Percentiles rank a stretch among this genome's conserved stretches.
phyloP scores from a whole-genome alignment of 2,797 vertebrate genomes.

The Acestrorhynchus altus region DNA sequence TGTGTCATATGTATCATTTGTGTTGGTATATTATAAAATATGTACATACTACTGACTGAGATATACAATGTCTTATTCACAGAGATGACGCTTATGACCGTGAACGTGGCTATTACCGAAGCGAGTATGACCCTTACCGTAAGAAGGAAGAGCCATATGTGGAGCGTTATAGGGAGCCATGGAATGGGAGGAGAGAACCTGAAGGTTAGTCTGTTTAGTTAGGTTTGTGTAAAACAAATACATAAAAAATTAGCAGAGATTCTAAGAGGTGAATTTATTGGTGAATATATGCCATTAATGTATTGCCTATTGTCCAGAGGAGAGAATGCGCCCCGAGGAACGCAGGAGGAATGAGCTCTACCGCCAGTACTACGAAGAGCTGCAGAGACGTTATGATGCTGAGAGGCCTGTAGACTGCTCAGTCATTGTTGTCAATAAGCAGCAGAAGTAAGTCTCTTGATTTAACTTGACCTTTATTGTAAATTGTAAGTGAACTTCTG shows the following conservation, averaged over 20 bases:
- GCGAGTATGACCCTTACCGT: constrained; percentile 84
- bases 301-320: constrained; percentile 15
- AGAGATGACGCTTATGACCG: constrained; percentile 87
- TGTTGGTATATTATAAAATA: no score
- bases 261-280: no score
- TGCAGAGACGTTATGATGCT: constrained; percentile 91
- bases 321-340: constrained; percentile 71
- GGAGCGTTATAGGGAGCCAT: constrained; percentile 87
- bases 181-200: constrained; percentile 84
- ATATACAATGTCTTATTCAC: neutral
- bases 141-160: constrained; percentile 89
- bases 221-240: no score
- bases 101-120: constrained; percentile 81
- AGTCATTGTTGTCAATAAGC: constrained; percentile 97
- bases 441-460: constrained; percentile 87
- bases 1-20: no score
- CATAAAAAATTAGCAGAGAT: no score
- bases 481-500: neutral
- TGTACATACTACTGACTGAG: neutral
- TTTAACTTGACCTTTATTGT: neutral
- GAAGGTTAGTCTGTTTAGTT: constrained; percentile 76
- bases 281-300: neutral
- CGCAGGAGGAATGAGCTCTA: constrained; percentile 92
- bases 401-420: constrained; percentile 97
- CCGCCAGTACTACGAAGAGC: constrained; percentile 95